Percentiles rank a stretch among this genome's conserved stretches.
Evolutionary conservation across 2,113 vertebrate species (phyloP).

Genomic region (Arenaria interpres): DNA sequence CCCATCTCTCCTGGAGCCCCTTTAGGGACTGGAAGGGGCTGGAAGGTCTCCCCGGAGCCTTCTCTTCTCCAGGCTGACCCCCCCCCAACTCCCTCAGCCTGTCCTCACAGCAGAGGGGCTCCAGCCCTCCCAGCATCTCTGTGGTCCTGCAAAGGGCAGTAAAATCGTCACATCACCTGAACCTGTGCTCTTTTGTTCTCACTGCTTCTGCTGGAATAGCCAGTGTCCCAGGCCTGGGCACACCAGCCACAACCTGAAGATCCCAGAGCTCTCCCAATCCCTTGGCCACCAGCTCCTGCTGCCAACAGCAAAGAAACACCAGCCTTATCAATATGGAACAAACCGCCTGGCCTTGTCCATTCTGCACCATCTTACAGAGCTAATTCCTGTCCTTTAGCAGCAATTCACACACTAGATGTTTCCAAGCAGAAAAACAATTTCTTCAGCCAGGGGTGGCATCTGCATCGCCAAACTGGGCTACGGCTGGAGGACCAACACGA

Average conservation of each 20-base stretch:
- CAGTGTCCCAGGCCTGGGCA: too few relatives aligned
- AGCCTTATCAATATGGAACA: not conserved
- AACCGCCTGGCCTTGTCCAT: not conserved
- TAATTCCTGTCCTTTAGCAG: not conserved
- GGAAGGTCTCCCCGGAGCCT: too few relatives aligned
- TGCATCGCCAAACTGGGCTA: not conserved
- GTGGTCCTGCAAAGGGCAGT: too few relatives aligned
- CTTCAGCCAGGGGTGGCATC: not conserved
- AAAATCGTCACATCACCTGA: not conserved
- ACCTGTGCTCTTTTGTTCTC: too few relatives aligned
- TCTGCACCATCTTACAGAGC: not conserved
- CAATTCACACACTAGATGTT: too few relatives aligned
- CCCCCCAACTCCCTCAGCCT: too few relatives aligned
- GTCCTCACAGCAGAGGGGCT: too few relatives aligned
- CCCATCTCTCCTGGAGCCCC: too few relatives aligned
- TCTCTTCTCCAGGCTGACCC: too few relatives aligned
- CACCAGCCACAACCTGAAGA: not conserved
- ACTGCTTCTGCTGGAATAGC: not conserved
- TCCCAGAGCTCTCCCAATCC: not conserved
- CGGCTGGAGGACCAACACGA: too few relatives aligned
- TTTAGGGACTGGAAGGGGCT: too few relatives aligned
- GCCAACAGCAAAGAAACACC: not conserved
- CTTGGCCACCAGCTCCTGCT: not conserved
- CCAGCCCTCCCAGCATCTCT: too few relatives aligned
- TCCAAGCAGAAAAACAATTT: not conserved